Base-by-base conservation (phyloP, 2,888 invertebrate genomes). In the Ariolimax columbianus region DNA sequence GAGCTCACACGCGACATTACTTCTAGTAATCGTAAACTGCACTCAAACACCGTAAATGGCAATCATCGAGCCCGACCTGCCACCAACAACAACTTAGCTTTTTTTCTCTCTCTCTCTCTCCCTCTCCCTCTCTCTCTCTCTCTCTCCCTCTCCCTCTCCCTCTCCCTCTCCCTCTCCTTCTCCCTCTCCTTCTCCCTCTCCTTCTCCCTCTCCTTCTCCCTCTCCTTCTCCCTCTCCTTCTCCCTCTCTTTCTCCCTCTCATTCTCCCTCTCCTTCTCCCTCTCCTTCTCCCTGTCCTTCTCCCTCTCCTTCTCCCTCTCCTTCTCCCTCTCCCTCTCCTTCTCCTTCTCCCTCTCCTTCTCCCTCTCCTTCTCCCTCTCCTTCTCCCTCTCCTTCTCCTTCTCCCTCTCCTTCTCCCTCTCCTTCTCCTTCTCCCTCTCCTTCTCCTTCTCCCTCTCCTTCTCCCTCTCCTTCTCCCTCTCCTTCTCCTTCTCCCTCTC, bases 381-480 rank as follows among this genome's bases (percentile, higher is more conserved):
- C 59, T 2, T 4, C 36, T 33, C 51, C 36, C 17, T 51, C 33
- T 51, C 38, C 59, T 38, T 59, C 33, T 55, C 51, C 51, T 19
- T 51, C 55, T 51, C 38, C 51, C 1, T 55, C 78, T 55, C 14
- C 51, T 30, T 78, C 59, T 55, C 30, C 51, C 55, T 33, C 23
- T 38, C 36, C 38, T 38, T 30, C 14, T 38, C 43, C 33, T 55
- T 38, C 14, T 30, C 59, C 59, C 33, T 26, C 51, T 51, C 51
- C 51, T 51, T 55, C 59, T 78, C 55, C 51, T 51, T 33, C 78
- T 51, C 55, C 30, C 55, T 78, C 78, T 51, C 78, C 51, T 51
- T 30, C 59, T 55, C 59, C 59, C 38, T 51, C 59, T 38, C 30
- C 59, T 38, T 59, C 51, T 6, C 23, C 51, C 17, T 33, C 26